These are phyloP conservation scores for Eupsilia transversa DNA, from an alignment of 2,888 invertebrate genomes.

Conservation along the genomic window DNA sequence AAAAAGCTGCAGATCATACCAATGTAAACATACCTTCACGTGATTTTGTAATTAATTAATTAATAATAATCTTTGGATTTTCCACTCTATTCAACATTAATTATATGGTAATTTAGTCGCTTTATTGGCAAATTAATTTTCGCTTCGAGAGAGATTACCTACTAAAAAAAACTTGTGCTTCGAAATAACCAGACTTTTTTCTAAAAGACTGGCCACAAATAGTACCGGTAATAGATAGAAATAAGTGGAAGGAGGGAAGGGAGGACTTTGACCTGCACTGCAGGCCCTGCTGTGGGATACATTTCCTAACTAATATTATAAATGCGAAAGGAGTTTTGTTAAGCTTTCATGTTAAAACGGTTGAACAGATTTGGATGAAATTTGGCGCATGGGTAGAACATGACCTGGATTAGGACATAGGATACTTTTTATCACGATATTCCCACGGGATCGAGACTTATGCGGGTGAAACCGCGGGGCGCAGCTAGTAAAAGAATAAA, in stretches of 20 bases:
- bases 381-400: no score
- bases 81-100: neutral
- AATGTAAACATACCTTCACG: neutral
- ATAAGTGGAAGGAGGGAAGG: no score
- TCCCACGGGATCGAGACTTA: no score
- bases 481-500: neutral
- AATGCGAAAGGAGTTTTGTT: no score
- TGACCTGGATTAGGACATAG: no score
- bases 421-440: no score
- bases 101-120: no score
- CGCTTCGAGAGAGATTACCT: neutral
- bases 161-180: neutral
- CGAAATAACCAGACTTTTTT: neutral
- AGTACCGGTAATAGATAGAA: neutral
- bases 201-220: neutral
- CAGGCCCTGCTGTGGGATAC: neutral
- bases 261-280: neutral
- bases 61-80: neutral
- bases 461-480: no score
- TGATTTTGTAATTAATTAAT: neutral
- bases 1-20: neutral
- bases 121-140: neutral
- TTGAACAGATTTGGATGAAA: no score
- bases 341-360: no score
- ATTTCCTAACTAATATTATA: no score